Base-by-base conservation (phyloP, 2,797 vertebrate genomes). In the Thamnophis elegans region DNA sequence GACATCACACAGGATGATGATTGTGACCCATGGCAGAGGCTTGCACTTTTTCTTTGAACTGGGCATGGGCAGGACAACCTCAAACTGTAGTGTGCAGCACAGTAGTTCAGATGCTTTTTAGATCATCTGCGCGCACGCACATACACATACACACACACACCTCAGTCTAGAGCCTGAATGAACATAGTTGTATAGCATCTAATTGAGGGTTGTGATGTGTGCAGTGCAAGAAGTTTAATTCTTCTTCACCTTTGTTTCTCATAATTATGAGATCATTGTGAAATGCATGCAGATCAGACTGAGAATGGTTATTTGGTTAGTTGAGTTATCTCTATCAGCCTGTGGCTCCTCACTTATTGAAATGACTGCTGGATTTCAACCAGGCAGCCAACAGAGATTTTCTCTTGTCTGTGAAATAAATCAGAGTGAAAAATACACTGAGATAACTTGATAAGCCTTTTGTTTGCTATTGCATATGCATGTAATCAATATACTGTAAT, bases 341-440 rank as follows among this genome's bases (percentile, higher is more conserved):
- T n/a, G 36, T 59, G 93, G 32, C 22, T 87, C 18, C 12, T 87
- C 86, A 91, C 91, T 93, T 95, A 90, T 62, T 95, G 92, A 94
- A 97, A 94, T 95, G 85, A 91, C 90, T 91, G 93, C 90, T 96
- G 96, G 96, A 97, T 94, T 96, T 93, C 94, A 96, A 93, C 92
- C 94, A 94, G 92, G 92, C 36, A 88, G 47, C 58, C 87, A 62
- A 25, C 14, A 82, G 59, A 86, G 86, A 25, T 85, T 89, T 91
- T 93, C 26, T 36, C 68, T 7, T 20, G 28, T 78, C 68, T 55
- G 62, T 62, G 92, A 55, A 91, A 91, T 42, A 82, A 90, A 82
- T 65, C 56, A 59, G 26, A 87, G 20, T 53, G 73, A 59, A 89
- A 89, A 62, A 85, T 25, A 16, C 14, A 55, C 20, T 62, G 73